A percentile compares a stretch with the other conserved stretches of the same genome.
phyloP scores from a whole-genome alignment of 2,888 invertebrate species.

The Octonoba sinensis region DNA sequence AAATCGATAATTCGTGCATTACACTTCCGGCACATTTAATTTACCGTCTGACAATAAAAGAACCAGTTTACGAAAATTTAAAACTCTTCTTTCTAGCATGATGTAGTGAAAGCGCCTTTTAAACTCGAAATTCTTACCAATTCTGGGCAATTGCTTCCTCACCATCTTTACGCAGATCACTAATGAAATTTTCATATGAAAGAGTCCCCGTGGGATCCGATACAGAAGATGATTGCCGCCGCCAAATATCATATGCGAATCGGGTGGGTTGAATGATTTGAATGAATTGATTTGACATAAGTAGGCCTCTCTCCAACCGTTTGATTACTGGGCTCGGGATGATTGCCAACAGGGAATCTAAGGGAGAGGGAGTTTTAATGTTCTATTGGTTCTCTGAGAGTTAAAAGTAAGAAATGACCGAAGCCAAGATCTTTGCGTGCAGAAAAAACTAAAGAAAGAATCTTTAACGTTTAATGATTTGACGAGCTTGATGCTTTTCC shows the following conservation, averaged over 20 bases:
- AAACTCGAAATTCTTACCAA: slow-evolving; percentile 36
- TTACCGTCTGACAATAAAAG: no score
- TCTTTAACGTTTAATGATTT: no score
- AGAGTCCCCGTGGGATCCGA: slow-evolving; percentile 33
- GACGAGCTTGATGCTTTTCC: no score
- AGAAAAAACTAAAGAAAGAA: no score
- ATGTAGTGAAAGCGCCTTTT: slow-evolving; percentile 10
- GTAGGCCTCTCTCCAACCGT: slow-evolving; percentile 45
- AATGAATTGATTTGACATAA: slow-evolving; percentile 47
- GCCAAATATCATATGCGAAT: slow-evolving; percentile 32
- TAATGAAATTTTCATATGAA: slow-evolving; percentile 65
- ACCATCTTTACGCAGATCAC: slow-evolving; percentile 21
- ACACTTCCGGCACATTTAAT: no score
- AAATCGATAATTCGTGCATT: no score
- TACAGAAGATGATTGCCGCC: slow-evolving; percentile 35
- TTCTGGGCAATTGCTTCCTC: slow-evolving; percentile 29
- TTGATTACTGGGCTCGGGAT: slow-evolving; percentile 18
- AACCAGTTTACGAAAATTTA: no score
- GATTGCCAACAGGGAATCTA: neutral
- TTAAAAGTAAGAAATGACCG: no score
- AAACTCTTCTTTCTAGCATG: no score
- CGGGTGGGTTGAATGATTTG: slow-evolving; percentile 27
- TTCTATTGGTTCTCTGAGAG: no score
- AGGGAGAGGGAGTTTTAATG: neutral
- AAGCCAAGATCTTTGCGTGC: no score